Evolutionary conservation across 2,888 invertebrate genomes (phyloP), one percentile per base, ranked within the genome.

Genomic region (Harmothoe impar): DNA sequence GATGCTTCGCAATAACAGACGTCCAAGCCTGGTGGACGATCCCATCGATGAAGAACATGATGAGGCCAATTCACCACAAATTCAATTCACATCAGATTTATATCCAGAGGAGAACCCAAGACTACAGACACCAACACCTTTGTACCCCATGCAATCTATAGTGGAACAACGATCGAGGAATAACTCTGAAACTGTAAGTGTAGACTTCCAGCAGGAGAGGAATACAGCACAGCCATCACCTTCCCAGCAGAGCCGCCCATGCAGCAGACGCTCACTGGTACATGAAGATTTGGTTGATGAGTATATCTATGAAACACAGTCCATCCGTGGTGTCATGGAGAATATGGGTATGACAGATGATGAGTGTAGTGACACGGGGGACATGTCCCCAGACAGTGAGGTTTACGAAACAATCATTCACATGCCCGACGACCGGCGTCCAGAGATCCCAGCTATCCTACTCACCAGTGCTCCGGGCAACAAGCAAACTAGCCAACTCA

Each of bases 231-330:
- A 77, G 10, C 5, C 25, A 33, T 77, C 77, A 51, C 54, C 51
- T 15, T 85, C 85, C 7, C 85, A 85, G 29, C 85, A 85, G 85
- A 85, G 85, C 51, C 35, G 85, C 85, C 17, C 25, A 17, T 43
- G 85, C 15, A 85, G 85, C 51, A 85, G 51, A n/a, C 43, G 85
- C 5, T 85, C 85, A 1, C 89, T 62, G 25, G 33, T 29, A 12
- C 54, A 29, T 25, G 91, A 93, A 86, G 92, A 92, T 51, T 91
- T 93, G 33, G 89, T 93, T 3, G 91, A 90, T 20, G 92, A 92
- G 86, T 92, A 91, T 10, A 90, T 93, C 91, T 90, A 91, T 88
- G 93, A 93, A 85, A 88, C 92, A 20, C 91, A 91, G 51, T 91
- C 91, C 23, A 91, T 93, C 68, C 78, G 91, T 3, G 90, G 89